Base-by-base conservation (phyloP, 2,888 invertebrate genomes). In the Masnerella sp. region DNA sequence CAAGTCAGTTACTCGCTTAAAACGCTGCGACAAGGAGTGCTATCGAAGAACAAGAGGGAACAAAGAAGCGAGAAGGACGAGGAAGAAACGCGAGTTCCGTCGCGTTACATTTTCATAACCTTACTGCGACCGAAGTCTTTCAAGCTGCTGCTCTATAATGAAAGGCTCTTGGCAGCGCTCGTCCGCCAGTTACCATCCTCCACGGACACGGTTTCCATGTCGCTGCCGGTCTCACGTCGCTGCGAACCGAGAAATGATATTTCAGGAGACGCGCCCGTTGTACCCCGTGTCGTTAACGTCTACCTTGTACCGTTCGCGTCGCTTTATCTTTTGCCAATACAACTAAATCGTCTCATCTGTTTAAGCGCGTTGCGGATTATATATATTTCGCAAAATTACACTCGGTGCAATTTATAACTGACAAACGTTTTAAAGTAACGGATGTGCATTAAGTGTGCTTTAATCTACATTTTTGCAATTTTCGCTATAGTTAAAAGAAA, bases 21-120 rank as follows among this genome's bases (percentile, higher is more conserved):
- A 65, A 65, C 12, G 65, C 18, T 54, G 42, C 36, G 17, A 61
- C 59, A 56, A 61, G 40, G 47, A 3, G 43, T 42, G 52, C 49
- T 54, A 68, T 62, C 43, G 59, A 73, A 56, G 58, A 62, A 47
- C 61, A 52, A 54, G 52, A 38, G 42, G 38, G 51, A 71, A 64
- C 64, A 71, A 73, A 59, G 72, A 67, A 49, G 30, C 15, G 36
- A 34, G 43, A 73, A 61, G 43, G 65, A 61, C 30, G 52, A 67
- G 74, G 76, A 77, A 75, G 77, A 69, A 79, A 77, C 76, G 71
- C 40, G 76, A 78, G 77, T 76, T 77, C 74, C 67, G 77, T 65
- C 74, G 79, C 78, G 80, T 81, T 82, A 83, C 81, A 81, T 82
- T 82, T 83, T 83, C 80, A 82, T 82, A 82, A 83, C 76, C 77